Evolutionary conservation across 2,113 vertebrate species (phyloP).

Genomic region (Ictalurus punctatus): DNA sequence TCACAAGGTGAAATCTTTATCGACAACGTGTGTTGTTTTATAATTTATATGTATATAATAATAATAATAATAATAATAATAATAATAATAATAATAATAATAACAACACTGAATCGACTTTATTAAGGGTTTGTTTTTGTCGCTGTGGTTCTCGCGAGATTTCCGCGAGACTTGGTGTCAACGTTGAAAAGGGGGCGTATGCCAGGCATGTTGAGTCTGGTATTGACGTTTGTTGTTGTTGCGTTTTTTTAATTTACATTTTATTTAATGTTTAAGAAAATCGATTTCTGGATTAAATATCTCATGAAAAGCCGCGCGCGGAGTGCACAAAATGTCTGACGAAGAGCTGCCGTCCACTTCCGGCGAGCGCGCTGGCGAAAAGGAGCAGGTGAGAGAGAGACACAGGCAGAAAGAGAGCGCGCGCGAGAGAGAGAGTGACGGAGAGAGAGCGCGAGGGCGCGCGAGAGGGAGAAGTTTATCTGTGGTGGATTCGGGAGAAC

Average conservation of each 20-base stretch:
- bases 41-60: background rate
- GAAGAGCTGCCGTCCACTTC: slow-evolving; percentile 64
- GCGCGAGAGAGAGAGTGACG: slow-evolving; percentile 45
- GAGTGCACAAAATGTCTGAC: slow-evolving; percentile 56
- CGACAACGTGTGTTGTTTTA: no score
- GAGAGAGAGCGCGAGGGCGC: background rate
- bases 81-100: background rate
- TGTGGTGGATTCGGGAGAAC: background rate
- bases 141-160: background rate
- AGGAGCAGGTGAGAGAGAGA: slow-evolving; percentile 57
- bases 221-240: slow-evolving; percentile 40
- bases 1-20: background rate
- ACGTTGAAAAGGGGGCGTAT: slow-evolving; percentile 53
- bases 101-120: background rate
- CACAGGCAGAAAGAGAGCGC: background rate
- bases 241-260: background rate
- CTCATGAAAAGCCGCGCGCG: slow-evolving; percentile 33
- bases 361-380: slow-evolving; percentile 45
- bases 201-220: slow-evolving; percentile 45
- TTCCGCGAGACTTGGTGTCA: slow-evolving; percentile 26
- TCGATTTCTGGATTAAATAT: slow-evolving; percentile 31
- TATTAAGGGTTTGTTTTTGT: background rate
- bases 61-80: no score
- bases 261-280: slow-evolving; percentile 46
- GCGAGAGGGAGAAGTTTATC: background rate